phyloP scores from a whole-genome alignment of 2,113 vertebrate species.

The Marcusenius ussheri region DNA sequence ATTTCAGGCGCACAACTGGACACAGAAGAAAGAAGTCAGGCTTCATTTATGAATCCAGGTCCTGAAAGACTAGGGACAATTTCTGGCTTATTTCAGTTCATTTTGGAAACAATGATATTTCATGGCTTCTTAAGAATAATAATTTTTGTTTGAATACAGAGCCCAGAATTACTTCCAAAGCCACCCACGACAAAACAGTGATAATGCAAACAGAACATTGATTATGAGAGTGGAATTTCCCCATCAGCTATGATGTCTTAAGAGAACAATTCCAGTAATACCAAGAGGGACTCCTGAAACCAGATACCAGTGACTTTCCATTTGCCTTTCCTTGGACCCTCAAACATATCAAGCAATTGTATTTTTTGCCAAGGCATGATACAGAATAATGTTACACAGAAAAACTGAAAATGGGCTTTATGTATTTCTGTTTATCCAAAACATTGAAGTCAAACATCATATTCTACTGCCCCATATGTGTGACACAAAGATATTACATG shows the following conservation, averaged over 20 bases:
- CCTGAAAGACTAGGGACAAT: neutral
- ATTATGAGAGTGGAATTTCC: slow-evolving; percentile 13
- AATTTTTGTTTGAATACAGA: neutral
- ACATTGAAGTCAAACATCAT: slow-evolving; percentile 35
- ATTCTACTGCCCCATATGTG: slow-evolving; percentile 23
- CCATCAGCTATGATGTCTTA: neutral
- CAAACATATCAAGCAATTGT: slow-evolving; percentile 21
- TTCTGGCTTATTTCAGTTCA: neutral
- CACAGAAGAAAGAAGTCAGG: neutral
- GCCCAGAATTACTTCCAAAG: neutral
- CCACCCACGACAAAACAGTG: neutral
- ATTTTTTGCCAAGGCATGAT: slow-evolving; percentile 43
- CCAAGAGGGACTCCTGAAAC: neutral
- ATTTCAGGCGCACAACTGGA: neutral
- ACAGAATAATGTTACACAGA: slow-evolving; percentile 24
- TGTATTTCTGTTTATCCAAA: slow-evolving; percentile 41
- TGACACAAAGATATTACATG: slow-evolving; percentile 23
- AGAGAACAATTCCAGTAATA: neutral
- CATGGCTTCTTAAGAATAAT: neutral
- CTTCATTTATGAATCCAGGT: neutral
- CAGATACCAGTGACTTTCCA: neutral
- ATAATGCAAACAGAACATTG: neutral
- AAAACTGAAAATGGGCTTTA: slow-evolving; percentile 22
- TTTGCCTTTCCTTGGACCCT: slow-evolving; percentile 1
- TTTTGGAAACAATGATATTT: neutral